A percentile compares a stretch with the other conserved stretches of the same genome.
phyloP scores from a whole-genome alignment of 2,888 invertebrate genomes.

The Spodoptera picta region DNA sequence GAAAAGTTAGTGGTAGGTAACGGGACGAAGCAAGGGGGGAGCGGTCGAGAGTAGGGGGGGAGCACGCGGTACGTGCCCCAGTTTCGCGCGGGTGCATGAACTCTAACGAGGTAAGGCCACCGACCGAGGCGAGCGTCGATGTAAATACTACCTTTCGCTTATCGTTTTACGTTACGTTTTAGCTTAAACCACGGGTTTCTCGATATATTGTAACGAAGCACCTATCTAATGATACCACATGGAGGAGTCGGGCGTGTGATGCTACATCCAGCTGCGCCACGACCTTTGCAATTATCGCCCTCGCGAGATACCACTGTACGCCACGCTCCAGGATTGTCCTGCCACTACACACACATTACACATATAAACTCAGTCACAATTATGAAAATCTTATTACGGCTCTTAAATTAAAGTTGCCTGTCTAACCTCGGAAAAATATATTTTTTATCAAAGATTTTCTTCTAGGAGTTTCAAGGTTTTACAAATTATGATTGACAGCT shows the following conservation, averaged over 20 bases:
- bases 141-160: conserved; percentile 73
- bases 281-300: conserved; percentile 85
- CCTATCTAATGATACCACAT: conserved; percentile 83
- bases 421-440: conserved; percentile 7
- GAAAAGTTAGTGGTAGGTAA: conserved; percentile 85
- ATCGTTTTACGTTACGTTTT: conserved; percentile 63
- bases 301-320: conserved; percentile 66
- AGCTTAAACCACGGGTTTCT: conserved; percentile 57
- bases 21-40: conserved; percentile 72
- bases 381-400: not conserved
- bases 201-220: conserved; percentile 83
- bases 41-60: conserved; percentile 67
- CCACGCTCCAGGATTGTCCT: conserved; percentile 50
- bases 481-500: not conserved
- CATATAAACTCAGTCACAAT: conserved; percentile 3
- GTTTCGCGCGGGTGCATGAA: conserved; percentile 88
- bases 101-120: conserved; percentile 89
- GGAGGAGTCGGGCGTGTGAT: conserved; percentile 81
- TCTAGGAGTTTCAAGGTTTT: conserved; percentile 13
- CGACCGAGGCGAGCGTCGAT: conserved; percentile 77
- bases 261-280: conserved; percentile 83
- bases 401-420: conserved; percentile 10
- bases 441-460: conserved; percentile 4
- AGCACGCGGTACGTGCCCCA: conserved; percentile 86
- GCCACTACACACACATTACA: conserved; percentile 11